Conservation (phyloP, 1,140 invertebrate species). For the Aphaenogaster floridana region DNA sequence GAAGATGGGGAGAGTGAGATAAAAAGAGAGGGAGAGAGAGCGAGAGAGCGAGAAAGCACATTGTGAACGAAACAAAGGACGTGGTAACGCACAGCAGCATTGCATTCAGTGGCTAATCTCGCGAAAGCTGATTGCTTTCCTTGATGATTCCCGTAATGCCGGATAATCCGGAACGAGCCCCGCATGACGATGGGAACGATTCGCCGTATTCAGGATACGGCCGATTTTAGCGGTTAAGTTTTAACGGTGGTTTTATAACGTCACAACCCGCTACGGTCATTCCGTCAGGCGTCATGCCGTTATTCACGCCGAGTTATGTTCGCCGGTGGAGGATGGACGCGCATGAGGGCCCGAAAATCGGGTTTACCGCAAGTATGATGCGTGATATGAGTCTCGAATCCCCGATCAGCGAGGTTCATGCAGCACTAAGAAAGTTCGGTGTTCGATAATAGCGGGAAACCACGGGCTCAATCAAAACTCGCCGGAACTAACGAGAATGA, state of each 20-base stretch:
- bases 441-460: not conserved
- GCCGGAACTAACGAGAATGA: not conserved
- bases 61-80: slow-evolving; percentile 50
- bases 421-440: not conserved
- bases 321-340: not conserved
- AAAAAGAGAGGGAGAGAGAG: not conserved
- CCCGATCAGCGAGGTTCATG: slow-evolving; percentile 22
- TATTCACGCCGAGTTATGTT: not conserved
- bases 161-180: slow-evolving; percentile 35
- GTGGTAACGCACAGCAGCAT: slow-evolving; percentile 22
- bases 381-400: slow-evolving; percentile 1
- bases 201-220: slow-evolving; percentile 21
- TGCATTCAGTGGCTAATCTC: slow-evolving; percentile 46
- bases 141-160: slow-evolving; percentile 44
- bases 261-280: slow-evolving; percentile 58
- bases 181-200: slow-evolving; percentile 17
- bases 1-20: not conserved
- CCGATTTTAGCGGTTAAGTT: slow-evolving; percentile 76
- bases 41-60: not conserved
- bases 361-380: not conserved
- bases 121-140: slow-evolving; percentile 28
- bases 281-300: slow-evolving; percentile 32
- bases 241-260: slow-evolving; percentile 76
- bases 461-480: not conserved
- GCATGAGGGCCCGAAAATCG: slow-evolving; percentile 2